Base-by-base conservation (phyloP, 2,888 invertebrate genomes). In the Aporophyla lueneburgensis region DNA sequence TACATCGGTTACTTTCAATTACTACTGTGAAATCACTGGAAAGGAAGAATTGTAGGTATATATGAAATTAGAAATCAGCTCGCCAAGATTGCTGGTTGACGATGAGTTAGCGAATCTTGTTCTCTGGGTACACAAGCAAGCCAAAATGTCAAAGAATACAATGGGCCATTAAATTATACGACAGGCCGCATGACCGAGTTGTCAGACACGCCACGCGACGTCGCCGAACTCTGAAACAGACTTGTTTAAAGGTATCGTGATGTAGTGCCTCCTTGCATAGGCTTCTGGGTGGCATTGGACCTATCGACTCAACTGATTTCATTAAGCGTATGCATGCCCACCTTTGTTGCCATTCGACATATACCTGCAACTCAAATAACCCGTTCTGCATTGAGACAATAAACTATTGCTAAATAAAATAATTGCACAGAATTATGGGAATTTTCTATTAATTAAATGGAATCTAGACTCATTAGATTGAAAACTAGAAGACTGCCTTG, bases 401-500 rank as follows among this genome's bases (percentile, higher is more conserved):
- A 74, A 78, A 69, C 62, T 27, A 61, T 82, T 82, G 59, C 61
- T 71, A 63, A 70, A 43, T 77, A 58, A 71, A 75, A 74, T 82
- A 79, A 78, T 73, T 75, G 70, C 68, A 43, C 62, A 68, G 65
- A 86, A 86, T 89, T 85, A 90, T 86, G 78, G 79, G 85, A 90
- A 89, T 89, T 89, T 86, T 87, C 84, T 76, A 80, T 84, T 86
- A 89, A 88, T 91, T 86, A 87, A 88, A 72, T 73, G 72, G 85
- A 80, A 87, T 81, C 86, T 88, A 88, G 86, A 76, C 88, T 90
- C 90, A 91, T 82, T 86, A 74, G 73, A 87, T 78, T 91, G 87
- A 90, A 89, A 91, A 89, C 88, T 88, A 91, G 92, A 90, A 84
- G 93, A 86, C 92, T 84, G 88, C 94, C 94, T 94, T 94, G 94